phyloP scores from a whole-genome alignment of 2,797 vertebrate species.

The Psittacula echo region DNA sequence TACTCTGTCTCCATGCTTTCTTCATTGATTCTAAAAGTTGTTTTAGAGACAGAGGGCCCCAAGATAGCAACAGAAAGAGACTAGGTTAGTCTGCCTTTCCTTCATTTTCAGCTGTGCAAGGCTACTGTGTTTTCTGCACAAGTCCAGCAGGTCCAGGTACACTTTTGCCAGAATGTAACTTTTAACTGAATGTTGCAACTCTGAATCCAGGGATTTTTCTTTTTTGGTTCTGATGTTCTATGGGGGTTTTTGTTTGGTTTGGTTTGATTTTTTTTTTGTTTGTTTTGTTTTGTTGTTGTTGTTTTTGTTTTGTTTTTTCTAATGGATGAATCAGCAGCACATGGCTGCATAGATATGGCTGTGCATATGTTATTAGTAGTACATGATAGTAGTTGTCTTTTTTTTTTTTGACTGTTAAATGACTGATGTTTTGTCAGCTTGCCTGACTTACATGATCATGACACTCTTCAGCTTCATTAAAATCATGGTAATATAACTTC shows the following conservation, averaged over 20 bases:
- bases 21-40: neutral
- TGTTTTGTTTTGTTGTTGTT: neutral
- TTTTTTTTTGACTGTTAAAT: constrained; percentile 14
- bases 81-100: neutral
- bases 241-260: neutral
- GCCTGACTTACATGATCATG: neutral
- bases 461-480: constrained; percentile 11
- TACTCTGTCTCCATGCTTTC: neutral
- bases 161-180: neutral
- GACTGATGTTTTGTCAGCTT: constrained; percentile 24
- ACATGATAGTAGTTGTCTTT: neutral
- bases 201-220: neutral
- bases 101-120: neutral
- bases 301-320: neutral
- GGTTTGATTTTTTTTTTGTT: neutral
- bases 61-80: neutral
- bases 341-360: neutral
- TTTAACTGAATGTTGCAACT: neutral
- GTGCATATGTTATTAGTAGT: constrained; percentile 34
- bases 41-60: neutral
- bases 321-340: constrained; percentile 13
- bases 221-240: neutral
- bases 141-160: neutral
- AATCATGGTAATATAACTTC: neutral
- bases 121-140: neutral